Conservation (phyloP, 2,888 invertebrate species). For the Euproctis similis region DNA sequence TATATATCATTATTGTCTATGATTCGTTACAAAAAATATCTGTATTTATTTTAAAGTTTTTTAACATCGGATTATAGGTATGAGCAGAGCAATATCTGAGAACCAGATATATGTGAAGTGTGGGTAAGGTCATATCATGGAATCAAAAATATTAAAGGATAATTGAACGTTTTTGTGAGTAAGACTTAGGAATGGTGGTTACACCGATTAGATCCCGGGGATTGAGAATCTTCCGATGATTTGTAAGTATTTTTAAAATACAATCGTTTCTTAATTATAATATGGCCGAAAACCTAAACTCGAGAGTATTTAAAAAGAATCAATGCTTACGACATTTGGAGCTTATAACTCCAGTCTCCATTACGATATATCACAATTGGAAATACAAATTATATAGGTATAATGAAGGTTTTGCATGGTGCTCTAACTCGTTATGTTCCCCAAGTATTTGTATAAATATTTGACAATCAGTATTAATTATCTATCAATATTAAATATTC, state of each 20-base stretch:
- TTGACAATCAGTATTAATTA: slow-evolving; percentile 61
- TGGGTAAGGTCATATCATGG: slow-evolving; percentile 70
- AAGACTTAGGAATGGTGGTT: slow-evolving; percentile 54
- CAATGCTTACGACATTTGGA: no score
- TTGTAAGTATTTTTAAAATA: slow-evolving; percentile 68
- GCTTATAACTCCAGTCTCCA: slow-evolving; percentile 16
- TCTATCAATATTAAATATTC: slow-evolving; percentile 44
- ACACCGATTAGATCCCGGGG: slow-evolving; percentile 59
- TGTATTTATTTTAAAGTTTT: slow-evolving; percentile 29
- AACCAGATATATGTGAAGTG: slow-evolving; percentile 50
- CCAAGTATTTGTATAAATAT: slow-evolving; percentile 41
- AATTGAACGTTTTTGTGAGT: slow-evolving; percentile 54
- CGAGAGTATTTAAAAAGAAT: no score
- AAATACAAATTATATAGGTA: slow-evolving; percentile 35
- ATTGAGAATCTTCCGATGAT: slow-evolving; percentile 66
- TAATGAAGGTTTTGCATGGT: slow-evolving; percentile 61
- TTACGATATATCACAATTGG: slow-evolving; percentile 17
- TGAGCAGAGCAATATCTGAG: slow-evolving; percentile 59
- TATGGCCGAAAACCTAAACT: no score
- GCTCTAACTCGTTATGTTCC: slow-evolving; percentile 53
- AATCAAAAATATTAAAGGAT: slow-evolving; percentile 59
- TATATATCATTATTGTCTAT: no score
- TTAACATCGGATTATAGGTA: slow-evolving; percentile 37
- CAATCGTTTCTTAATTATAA: slow-evolving; percentile 47
- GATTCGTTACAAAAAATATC: no score